phyloP scores from a whole-genome alignment of 1,140 invertebrate genomes.

The Drosophila burlai region DNA sequence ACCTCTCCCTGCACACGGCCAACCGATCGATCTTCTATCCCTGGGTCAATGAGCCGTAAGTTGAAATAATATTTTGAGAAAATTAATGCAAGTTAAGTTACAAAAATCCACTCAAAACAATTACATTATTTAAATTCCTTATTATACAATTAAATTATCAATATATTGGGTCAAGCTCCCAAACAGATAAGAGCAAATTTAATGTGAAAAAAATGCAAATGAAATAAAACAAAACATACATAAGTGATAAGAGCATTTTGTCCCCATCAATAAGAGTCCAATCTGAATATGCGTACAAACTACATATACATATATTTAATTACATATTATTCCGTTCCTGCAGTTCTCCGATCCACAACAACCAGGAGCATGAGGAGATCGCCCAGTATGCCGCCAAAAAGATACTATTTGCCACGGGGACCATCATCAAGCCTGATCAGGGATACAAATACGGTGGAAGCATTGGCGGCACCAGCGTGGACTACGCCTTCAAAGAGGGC shows the following conservation, averaged over 20 bases:
- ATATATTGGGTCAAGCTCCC: background rate
- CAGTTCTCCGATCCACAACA: slow-evolving; percentile 21
- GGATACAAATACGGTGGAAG: background rate
- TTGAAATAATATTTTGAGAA: background rate
- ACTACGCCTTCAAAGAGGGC: slow-evolving; percentile 42
- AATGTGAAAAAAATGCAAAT: background rate
- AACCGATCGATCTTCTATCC: slow-evolving; percentile 44
- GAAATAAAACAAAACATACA: background rate
- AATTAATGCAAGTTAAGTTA: too few species aligned
- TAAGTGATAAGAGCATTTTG: background rate
- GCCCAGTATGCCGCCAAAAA: slow-evolving; percentile 20
- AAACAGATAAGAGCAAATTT: background rate
- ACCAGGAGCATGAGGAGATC: slow-evolving; percentile 21
- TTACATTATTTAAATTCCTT: too few species aligned
- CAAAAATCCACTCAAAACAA: too few species aligned
- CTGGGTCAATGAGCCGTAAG: slow-evolving; percentile 45
- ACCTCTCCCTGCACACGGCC: slow-evolving; percentile 50
- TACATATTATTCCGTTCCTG: too few species aligned
- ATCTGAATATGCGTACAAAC: too few species aligned
- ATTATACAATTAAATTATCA: too few species aligned
- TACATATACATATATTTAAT: background rate
- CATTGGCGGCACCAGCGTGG: slow-evolving; percentile 57
- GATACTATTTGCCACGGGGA: slow-evolving; percentile 4
- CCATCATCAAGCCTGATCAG: slow-evolving; percentile 21
- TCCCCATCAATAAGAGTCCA: background rate